phyloP scores from a whole-genome alignment of 2,113 vertebrate genomes.

The Phodopus roborovskii region DNA sequence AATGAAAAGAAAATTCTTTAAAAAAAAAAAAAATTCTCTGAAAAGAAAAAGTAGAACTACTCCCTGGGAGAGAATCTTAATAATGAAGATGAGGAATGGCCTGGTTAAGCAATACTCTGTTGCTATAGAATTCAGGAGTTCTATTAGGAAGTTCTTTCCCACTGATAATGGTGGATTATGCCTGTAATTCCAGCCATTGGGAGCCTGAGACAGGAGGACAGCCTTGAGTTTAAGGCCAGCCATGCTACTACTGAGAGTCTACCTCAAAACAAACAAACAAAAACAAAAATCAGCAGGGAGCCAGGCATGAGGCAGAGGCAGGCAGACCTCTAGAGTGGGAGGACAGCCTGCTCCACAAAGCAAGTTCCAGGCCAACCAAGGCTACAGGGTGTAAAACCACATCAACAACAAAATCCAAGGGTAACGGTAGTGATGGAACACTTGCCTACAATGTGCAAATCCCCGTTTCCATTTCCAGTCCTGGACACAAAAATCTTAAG shows the following conservation, averaged over 20 bases:
- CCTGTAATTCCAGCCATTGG: background rate
- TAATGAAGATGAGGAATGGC: conserved; percentile 6
- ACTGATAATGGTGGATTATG: background rate
- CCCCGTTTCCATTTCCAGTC: background rate
- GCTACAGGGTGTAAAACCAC: background rate
- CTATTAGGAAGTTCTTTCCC: background rate
- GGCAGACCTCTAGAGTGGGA: background rate
- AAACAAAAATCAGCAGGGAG: background rate
- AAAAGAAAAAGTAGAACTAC: background rate
- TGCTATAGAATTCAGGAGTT: conserved; percentile 23
- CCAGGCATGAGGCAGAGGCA: background rate
- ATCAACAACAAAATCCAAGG: background rate
- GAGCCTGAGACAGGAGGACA: background rate
- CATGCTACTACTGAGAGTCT: background rate
- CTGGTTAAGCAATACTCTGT: background rate
- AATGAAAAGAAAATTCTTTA: background rate
- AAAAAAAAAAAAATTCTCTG: background rate
- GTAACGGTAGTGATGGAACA: too few relatives aligned
- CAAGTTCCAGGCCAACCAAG: background rate
- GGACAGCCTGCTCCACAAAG: background rate
- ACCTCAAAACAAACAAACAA: background rate
- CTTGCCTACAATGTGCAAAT: too few relatives aligned
- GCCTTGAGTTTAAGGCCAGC: background rate
- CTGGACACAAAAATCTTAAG: background rate
- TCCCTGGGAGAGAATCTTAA: background rate